These are phyloP conservation scores for Typhlichthys eigenmanni DNA, from an alignment of 2,797 vertebrate species.

Conservation along the genomic window DNA sequence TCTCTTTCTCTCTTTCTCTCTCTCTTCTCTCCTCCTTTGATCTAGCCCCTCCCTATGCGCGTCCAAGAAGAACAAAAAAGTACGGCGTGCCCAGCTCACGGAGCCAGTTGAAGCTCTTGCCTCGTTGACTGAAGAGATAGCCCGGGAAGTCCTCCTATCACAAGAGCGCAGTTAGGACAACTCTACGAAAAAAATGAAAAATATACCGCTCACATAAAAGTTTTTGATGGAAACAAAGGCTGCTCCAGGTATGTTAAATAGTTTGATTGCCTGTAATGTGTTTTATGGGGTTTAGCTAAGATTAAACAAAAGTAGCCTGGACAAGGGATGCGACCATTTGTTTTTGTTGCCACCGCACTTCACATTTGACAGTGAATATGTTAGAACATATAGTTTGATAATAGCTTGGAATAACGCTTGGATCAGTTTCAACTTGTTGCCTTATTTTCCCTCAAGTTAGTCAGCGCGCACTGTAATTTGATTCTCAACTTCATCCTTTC, in stretches of 20 bases:
- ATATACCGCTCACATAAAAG: too few relatives aligned
- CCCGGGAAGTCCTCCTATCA: conserved; percentile 2
- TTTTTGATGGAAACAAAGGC: too few relatives aligned
- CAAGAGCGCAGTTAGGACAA: too few relatives aligned
- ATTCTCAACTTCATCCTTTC: conserved; percentile 38
- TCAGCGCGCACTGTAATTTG: conserved; percentile 42
- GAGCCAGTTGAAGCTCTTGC: conserved; percentile 56
- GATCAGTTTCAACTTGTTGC: conserved; percentile 54
- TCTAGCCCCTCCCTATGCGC: conserved; percentile 57
- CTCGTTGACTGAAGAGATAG: background rate
- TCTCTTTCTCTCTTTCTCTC: background rate
- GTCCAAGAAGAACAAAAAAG: conserved; percentile 50
- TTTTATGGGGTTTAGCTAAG: too few relatives aligned
- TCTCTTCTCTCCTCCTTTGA: conserved; percentile 1
- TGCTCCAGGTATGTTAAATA: too few relatives aligned
- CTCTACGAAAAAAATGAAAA: too few relatives aligned
- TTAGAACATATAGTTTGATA: conserved; percentile 4
- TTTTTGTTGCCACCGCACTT: background rate
- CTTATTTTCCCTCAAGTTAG: conserved; percentile 41
- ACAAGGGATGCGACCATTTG: too few relatives aligned
- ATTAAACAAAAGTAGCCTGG: too few relatives aligned
- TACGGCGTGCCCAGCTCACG: conserved; percentile 13
- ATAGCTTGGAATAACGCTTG: conserved; percentile 1
- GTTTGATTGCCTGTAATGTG: too few relatives aligned
- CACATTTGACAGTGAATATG: background rate